These are phyloP conservation scores for Elgaria multicarinata DNA, from an alignment of 2,113 vertebrate genomes.

Conservation along the genomic window DNA sequence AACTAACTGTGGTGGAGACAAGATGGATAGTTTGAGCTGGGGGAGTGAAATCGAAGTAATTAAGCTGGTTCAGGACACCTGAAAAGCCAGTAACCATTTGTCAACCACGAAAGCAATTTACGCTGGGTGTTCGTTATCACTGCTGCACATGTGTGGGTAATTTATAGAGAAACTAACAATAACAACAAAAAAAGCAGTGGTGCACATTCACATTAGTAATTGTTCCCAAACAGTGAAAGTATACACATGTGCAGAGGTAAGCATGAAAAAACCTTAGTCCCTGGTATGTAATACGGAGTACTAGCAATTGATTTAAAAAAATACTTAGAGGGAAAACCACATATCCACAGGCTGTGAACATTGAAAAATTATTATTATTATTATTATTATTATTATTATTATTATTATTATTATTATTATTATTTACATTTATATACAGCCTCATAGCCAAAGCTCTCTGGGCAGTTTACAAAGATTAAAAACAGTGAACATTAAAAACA, in stretches of 20 bases:
- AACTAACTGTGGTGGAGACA: slow-evolving; percentile 61
- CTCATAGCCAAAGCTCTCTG: too few relatives aligned
- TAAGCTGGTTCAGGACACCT: slow-evolving; percentile 69
- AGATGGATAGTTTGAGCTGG: slow-evolving; percentile 71
- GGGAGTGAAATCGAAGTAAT: slow-evolving; percentile 72
- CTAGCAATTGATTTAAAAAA: slow-evolving; percentile 64
- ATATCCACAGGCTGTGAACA: slow-evolving; percentile 26
- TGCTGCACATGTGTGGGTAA: slow-evolving; percentile 72
- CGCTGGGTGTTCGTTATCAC: slow-evolving; percentile 61
- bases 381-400: too few relatives aligned
- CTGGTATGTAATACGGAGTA: slow-evolving; percentile 35
- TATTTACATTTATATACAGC: too few relatives aligned
- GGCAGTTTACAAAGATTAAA: too few relatives aligned
- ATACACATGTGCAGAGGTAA: slow-evolving; percentile 62
- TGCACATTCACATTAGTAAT: slow-evolving; percentile 60
- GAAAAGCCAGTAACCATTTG: slow-evolving; percentile 70
- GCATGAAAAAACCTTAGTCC: slow-evolving; percentile 42
- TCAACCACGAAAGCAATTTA: slow-evolving; percentile 63
- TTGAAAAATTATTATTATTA: too few relatives aligned
- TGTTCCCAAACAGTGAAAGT: slow-evolving; percentile 53
- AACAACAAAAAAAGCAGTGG: slow-evolving; percentile 47
- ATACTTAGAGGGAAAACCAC: slow-evolving; percentile 41
- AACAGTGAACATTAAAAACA: too few relatives aligned
- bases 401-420: too few relatives aligned
- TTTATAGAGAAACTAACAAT: slow-evolving; percentile 58